Percentiles rank a stretch among this genome's conserved stretches.
phyloP scores from a whole-genome alignment of 2,113 vertebrate species.

The Sylvilagus bachmani region DNA sequence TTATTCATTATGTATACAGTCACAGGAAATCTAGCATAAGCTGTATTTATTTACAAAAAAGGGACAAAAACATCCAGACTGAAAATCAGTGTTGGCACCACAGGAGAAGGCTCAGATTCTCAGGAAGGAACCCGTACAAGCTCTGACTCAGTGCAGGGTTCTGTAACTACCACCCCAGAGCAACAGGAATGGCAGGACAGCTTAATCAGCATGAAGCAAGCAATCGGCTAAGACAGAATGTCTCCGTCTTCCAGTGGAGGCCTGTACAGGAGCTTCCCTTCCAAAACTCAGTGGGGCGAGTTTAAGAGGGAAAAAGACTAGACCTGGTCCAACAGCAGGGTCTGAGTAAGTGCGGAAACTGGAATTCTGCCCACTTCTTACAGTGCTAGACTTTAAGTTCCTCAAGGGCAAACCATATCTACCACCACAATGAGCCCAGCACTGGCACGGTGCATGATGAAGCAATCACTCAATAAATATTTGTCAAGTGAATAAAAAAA shows the following conservation, averaged over 20 bases:
- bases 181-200: not conserved
- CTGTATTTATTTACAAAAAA: not conserved
- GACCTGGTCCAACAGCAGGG: not conserved
- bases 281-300: not conserved
- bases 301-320: not conserved
- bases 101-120: not conserved
- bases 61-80: not conserved
- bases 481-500: conserved; percentile 48
- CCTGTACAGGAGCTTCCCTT: not conserved
- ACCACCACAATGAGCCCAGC: not conserved
- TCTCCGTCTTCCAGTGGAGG: not conserved
- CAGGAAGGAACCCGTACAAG: not conserved
- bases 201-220: not conserved
- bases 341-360: not conserved
- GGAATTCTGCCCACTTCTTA: not conserved
- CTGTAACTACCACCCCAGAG: not conserved
- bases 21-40: conserved; percentile 17
- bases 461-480: not conserved
- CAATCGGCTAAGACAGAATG: not conserved
- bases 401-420: not conserved
- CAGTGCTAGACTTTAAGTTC: not conserved
- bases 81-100: not conserved
- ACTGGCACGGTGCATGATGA: not conserved
- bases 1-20: not conserved
- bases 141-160: not conserved